Evolutionary conservation across 2,113 vertebrate genomes (phyloP).

Genomic region (Arenaria interpres): DNA sequence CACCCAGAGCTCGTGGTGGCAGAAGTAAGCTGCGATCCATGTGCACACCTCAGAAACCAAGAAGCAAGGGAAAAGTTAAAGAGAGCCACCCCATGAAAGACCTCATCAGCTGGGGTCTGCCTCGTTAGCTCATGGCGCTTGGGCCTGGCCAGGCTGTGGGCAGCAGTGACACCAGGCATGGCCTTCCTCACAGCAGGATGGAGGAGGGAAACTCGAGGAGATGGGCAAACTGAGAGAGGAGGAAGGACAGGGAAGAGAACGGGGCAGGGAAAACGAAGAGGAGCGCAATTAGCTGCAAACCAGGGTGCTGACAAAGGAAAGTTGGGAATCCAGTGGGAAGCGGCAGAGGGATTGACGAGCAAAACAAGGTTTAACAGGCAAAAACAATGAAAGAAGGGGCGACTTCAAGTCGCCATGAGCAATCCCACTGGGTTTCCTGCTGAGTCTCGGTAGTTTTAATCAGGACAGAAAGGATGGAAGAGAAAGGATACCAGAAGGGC

Average conservation of each 20-base stretch:
- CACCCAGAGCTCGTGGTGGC: not conserved
- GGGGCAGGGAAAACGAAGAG: not conserved
- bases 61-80: not conserved
- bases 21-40: not conserved
- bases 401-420: not conserved
- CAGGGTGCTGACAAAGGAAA: not conserved
- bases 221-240: not conserved
- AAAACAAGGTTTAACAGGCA: not conserved
- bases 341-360: not conserved
- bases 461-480: not conserved
- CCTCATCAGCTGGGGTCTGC: not conserved
- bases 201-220: not conserved
- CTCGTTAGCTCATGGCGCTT: not conserved
- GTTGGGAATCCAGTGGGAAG: not conserved
- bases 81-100: not conserved
- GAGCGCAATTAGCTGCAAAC: not conserved
- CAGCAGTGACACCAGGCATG: not conserved
- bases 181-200: not conserved
- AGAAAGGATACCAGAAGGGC: not conserved
- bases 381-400: not conserved
- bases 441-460: slow-evolving; percentile 11
- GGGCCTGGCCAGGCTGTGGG: not conserved
- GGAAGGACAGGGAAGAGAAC: not conserved
- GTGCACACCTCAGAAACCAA: not conserved
- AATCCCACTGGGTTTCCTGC: not conserved